These are phyloP conservation scores for Sialia sialis DNA, from an alignment of 2,113 vertebrate species.

Conservation along the genomic window DNA sequence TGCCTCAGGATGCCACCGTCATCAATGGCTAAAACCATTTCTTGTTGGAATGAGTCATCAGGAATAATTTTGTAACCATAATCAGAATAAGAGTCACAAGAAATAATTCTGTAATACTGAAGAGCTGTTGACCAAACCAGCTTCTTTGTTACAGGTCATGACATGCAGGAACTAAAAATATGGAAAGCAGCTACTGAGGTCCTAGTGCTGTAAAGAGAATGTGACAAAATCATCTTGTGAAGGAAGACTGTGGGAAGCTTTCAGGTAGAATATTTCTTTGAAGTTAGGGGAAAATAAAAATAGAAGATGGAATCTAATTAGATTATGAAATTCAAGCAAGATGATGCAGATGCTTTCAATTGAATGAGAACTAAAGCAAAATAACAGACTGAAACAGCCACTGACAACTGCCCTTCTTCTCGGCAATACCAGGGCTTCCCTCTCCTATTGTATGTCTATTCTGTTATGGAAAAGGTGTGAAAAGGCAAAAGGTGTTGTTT, in stretches of 20 bases:
- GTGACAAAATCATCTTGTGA: background rate
- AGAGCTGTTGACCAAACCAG: background rate
- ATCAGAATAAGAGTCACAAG: background rate
- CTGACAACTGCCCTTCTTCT: background rate
- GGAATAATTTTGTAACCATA: background rate
- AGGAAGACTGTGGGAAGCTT: background rate
- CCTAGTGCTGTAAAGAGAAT: background rate
- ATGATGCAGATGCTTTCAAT: background rate
- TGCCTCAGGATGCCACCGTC: background rate
- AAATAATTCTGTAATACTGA: background rate
- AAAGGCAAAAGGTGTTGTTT: background rate
- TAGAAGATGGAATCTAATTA: background rate
- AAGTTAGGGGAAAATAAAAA: background rate
- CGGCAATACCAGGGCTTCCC: fast-evolving
- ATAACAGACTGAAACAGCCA: background rate
- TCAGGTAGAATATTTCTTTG: background rate
- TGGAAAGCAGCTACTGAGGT: background rate
- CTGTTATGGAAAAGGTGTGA: background rate
- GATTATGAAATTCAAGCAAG: background rate
- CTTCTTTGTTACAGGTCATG: background rate
- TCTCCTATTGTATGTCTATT: background rate
- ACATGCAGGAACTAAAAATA: background rate
- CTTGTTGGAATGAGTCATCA: background rate
- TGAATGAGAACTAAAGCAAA: background rate
- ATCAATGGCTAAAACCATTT: background rate